Base-by-base conservation (phyloP, 2,113 vertebrate genomes). In the Ceyx melanurus region DNA sequence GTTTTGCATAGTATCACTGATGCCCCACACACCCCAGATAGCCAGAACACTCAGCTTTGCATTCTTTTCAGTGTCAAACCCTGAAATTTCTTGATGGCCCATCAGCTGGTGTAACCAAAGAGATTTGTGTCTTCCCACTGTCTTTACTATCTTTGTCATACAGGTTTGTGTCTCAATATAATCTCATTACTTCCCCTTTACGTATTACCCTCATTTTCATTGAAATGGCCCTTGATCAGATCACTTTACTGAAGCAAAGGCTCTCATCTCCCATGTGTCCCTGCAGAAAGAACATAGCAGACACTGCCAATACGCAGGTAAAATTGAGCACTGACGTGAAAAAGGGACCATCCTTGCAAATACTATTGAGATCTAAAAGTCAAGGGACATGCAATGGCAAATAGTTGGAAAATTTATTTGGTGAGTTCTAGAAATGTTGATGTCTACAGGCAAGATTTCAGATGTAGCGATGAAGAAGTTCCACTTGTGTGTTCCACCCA, bases 211-310 rank as follows among this genome's bases (percentile, higher is more conserved):
- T 9, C 4, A 20, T 82, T 46, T 46, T 54, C 15, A 61, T 5
- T n/a, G 45, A 37, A 81, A 81, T 67, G 68, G 16, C 14, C 45
- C 25, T 80, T 66, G 17, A 37, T n/a, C 14, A 58, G 14, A 37
- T 58, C 37, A 74, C 46, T 10, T 74, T 46, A 53, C 45, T 73
- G 60, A 37, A 66, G 22, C 53, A 8, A 14, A 19, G 12, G 18
- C 6, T 53, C n/a, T 53, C 7, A 1, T 54, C n/a, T 48, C n/a
- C 31, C 60, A 45, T 0, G 0, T 29, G n/a, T 15, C 19, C n/a
- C 67, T 61, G 18, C 13, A 40, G 61, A 66, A 67, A 22, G 15
- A 60, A 46, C 45, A 45, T 0, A 2, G 15, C 25, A 62, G 48
- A 40, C 76, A 70, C 48, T 76, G 13, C 56, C 25, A 23, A 82